Evolutionary conservation across 2,797 vertebrate species (phyloP).

Genomic region (Pseudocheirus occidentalis): DNA sequence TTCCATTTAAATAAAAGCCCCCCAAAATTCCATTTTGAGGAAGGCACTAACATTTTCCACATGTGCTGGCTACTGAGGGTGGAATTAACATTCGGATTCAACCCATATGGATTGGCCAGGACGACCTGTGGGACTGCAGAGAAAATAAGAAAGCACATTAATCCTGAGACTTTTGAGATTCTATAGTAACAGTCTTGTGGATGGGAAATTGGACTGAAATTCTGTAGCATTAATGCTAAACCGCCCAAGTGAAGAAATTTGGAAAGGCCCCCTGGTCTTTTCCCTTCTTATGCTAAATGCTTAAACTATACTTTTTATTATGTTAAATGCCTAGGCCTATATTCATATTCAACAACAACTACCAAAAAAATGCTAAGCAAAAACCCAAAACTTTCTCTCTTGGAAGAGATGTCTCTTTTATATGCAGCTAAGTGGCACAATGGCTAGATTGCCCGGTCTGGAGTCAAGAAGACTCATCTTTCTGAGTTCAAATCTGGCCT

Average conservation of each 20-base stretch:
- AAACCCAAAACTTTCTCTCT: background rate
- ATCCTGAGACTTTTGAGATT: background rate
- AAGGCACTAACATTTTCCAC: slow-evolving; percentile 43
- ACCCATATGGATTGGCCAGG: background rate
- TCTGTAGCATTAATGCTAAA: background rate
- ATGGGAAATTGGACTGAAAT: background rate
- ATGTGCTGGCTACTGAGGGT: background rate
- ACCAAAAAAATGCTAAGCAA: background rate
- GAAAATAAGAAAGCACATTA: background rate
- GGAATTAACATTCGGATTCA: slow-evolving; percentile 34
- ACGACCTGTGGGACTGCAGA: background rate
- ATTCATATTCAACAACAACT: background rate
- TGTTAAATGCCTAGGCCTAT: background rate
- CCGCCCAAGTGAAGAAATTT: background rate
- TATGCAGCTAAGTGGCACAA: background rate
- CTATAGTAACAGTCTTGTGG: background rate
- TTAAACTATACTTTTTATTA: background rate
- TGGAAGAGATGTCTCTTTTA: background rate
- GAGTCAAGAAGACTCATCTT: background rate
- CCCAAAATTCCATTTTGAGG: slow-evolving; percentile 19
- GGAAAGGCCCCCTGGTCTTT: background rate
- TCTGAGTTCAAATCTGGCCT: background rate
- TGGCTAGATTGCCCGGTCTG: background rate
- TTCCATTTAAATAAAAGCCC: background rate
- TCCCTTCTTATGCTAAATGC: background rate